phyloP scores from a whole-genome alignment of 2,797 vertebrate species.

The Agapornis canus region DNA sequence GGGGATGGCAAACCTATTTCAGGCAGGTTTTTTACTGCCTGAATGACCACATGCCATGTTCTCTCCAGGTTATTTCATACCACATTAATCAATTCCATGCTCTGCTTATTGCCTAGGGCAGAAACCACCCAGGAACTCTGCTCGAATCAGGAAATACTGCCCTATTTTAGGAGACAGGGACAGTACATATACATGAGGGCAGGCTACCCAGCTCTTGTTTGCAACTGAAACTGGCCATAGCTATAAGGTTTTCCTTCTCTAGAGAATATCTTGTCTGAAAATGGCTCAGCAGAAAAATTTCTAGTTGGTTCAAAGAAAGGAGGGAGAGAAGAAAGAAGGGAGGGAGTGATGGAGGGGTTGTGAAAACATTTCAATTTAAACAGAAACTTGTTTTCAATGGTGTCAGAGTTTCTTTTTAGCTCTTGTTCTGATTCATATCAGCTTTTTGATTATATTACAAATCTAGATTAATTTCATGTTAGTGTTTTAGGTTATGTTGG shows the following conservation, averaged over 20 bases:
- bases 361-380: constrained; percentile 52
- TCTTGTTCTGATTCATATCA: constrained; percentile 57
- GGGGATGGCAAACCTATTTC: neutral
- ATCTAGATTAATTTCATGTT: constrained; percentile 34
- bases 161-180: neutral
- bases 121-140: neutral
- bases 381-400: constrained; percentile 23
- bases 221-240: neutral
- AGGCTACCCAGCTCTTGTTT: neutral
- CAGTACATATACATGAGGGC: neutral
- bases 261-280: neutral
- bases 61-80: neutral
- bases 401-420: constrained; percentile 9
- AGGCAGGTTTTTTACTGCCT: neutral
- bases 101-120: neutral
- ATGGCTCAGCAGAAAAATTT: neutral
- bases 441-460: constrained; percentile 30
- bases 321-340: neutral
- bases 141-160: neutral
- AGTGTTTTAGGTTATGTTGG: neutral
- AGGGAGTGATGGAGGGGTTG: neutral
- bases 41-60: neutral
- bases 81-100: neutral
- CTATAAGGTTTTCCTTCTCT: neutral
- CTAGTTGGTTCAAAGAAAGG: neutral